Conservation (phyloP, 2,888 invertebrate genomes). For the Amaurobius ferox region DNA sequence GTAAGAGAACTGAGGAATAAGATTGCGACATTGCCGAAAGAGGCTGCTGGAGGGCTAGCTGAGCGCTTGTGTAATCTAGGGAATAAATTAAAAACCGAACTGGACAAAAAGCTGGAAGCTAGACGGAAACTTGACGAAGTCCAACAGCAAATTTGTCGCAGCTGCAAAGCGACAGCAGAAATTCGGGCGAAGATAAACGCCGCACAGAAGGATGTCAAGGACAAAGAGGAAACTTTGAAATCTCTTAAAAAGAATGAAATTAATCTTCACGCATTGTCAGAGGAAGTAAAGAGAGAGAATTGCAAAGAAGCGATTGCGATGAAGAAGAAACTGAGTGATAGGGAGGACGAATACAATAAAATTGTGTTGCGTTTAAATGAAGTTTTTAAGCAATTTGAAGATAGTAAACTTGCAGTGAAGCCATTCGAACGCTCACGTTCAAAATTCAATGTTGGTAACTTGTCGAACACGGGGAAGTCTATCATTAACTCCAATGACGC, state of each 20-base stretch:
- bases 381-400: neutral
- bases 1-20: neutral
- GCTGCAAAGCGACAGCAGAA: neutral
- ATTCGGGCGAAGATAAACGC: neutral
- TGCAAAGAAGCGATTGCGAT: neutral
- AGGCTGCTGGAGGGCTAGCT: neutral
- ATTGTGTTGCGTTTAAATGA: neutral
- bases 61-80: neutral
- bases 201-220: neutral
- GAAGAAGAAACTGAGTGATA: neutral
- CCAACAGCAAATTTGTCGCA: neutral
- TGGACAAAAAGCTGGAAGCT: neutral
- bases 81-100: neutral
- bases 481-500: no score
- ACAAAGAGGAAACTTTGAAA: neutral
- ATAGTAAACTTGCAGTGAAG: neutral
- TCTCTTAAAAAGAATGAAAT: neutral
- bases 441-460: no score
- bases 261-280: neutral
- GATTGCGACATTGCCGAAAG: neutral
- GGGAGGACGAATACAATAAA: neutral
- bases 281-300: neutral
- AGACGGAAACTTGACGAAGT: neutral
- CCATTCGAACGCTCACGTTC: neutral
- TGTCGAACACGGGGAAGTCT: no score